Evolutionary conservation across 2,888 invertebrate genomes (phyloP).

Genomic region (Brachypterus glaber): DNA sequence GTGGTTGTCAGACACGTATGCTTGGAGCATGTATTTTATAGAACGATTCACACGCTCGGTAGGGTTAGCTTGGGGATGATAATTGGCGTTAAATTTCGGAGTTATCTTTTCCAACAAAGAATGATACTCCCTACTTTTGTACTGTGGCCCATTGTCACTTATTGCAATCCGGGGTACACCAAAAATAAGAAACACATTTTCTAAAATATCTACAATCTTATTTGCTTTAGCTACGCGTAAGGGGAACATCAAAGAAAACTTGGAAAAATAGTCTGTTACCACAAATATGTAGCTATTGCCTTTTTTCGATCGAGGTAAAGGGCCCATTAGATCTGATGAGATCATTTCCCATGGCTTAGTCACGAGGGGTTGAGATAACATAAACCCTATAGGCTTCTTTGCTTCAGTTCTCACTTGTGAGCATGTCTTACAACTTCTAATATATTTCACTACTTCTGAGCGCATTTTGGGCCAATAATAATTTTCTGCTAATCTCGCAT

Average conservation of each 20-base stretch:
- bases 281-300: too few species aligned
- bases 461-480: conserved; percentile 12
- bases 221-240: too few species aligned
- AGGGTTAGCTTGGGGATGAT: background rate
- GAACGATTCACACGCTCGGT: background rate
- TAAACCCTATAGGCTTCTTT: too few species aligned
- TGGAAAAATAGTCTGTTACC: too few species aligned
- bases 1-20: background rate
- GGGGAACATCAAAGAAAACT: too few species aligned
- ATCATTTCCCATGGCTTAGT: too few species aligned
- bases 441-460: conserved; percentile 6
- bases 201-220: too few species aligned
- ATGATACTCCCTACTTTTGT: background rate
- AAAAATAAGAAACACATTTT: conserved; percentile 1
- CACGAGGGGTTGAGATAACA: too few species aligned
- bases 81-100: background rate
- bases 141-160: conserved; percentile 5
- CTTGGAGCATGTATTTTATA: background rate
- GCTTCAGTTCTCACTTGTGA: too few species aligned
- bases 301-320: too few species aligned
- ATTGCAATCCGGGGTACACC: conserved; percentile 1
- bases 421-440: conserved; percentile 1
- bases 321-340: too few species aligned
- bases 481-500: conserved; percentile 3
- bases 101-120: background rate